Percentiles rank a stretch among this genome's conserved stretches.
Evolutionary conservation across 2,113 vertebrate species (phyloP).

Genomic region (Protobothrops flavoviridis): DNA sequence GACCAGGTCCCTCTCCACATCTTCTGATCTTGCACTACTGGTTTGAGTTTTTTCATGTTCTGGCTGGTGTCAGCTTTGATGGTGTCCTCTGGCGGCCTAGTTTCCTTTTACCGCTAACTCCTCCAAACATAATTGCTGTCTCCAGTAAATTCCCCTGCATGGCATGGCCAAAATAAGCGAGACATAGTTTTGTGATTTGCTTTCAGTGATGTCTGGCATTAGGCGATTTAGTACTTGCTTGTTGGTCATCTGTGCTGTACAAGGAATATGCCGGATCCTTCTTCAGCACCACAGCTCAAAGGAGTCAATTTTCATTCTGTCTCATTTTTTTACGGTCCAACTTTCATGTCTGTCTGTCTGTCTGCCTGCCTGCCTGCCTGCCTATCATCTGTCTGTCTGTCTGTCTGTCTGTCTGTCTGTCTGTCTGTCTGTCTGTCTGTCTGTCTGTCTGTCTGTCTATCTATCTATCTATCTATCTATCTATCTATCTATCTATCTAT

Average conservation of each 20-base stretch:
- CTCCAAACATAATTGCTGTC: neutral
- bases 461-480: no score
- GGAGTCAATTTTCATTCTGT: neutral
- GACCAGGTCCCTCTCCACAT: neutral
- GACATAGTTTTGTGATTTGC: neutral
- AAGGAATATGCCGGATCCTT: neutral
- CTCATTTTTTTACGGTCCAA: neutral
- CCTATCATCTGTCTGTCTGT: no score
- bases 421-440: fast-evolving
- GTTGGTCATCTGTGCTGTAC: neutral
- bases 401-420: fast-evolving
- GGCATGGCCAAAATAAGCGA: neutral
- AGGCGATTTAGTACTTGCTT: neutral
- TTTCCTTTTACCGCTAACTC: neutral
- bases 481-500: no score
- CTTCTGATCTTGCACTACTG: no score
- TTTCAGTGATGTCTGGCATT: neutral
- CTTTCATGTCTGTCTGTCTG: neutral
- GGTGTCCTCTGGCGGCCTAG: neutral
- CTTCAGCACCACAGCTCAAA: neutral
- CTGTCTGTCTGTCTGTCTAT: no score
- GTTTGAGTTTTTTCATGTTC: neutral
- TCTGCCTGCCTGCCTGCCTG: no score
- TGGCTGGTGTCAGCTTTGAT: neutral
- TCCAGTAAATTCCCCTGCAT: neutral